A percentile compares a stretch with the other conserved stretches of the same genome.
These are phyloP conservation scores for honey bee (Apis mellifera) DNA, from an alignment of 1,140 invertebrate genomes.

Conservation along the genomic window Amel_HAv3.1 CM009939.2:8113001-8113500, in stretches of 20 bases:
- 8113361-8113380: conserved; percentile 93
- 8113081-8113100: neutral
- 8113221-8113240: conserved; percentile 1
- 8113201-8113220: neutral
- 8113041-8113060: neutral
- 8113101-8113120: neutral
- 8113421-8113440: conserved; percentile 91
- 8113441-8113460: conserved; percentile 95
- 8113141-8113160: neutral
- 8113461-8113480: conserved; percentile 96
- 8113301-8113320: conserved; percentile 62
- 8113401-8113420: conserved; percentile 99
- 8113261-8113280: no score
- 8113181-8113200: neutral
- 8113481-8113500: conserved; percentile 98
- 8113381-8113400: conserved; percentile 96
- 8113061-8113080: conserved; percentile 6
- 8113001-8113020: no score
- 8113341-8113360: conserved; percentile 91
- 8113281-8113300: no score
- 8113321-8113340: conserved; percentile 94
- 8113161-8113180: conserved; percentile 14
- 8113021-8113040: neutral
- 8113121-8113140: neutral
- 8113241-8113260: no score